phyloP scores from a whole-genome alignment of 2,797 vertebrate species.

The Lacerta viridis region DNA sequence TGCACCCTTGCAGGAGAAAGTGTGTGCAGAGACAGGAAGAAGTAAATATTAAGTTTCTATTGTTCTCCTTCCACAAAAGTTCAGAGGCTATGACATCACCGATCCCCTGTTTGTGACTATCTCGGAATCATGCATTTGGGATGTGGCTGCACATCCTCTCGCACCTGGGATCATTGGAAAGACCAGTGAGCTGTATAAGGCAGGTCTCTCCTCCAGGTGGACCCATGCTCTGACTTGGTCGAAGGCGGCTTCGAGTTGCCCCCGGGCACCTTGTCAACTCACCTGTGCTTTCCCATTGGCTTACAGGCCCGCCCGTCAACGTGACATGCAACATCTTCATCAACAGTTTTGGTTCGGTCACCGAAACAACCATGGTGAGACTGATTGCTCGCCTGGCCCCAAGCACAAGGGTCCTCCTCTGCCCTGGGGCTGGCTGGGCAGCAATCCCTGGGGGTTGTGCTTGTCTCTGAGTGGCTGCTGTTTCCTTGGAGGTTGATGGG shows the following conservation, averaged over 20 bases:
- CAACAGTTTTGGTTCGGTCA: slow-evolving; percentile 96
- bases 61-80: too few species aligned
- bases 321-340: slow-evolving; percentile 98
- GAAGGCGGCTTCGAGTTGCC: neutral
- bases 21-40: too few species aligned
- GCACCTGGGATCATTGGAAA: too few species aligned
- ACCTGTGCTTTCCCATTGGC: slow-evolving; percentile 9
- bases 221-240: too few species aligned
- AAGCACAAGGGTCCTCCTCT: neutral
- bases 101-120: too few species aligned
- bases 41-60: too few species aligned
- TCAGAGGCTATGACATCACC: too few species aligned
- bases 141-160: too few species aligned
- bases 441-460: accelerated
- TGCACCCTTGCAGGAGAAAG: too few species aligned
- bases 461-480: neutral
- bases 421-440: neutral
- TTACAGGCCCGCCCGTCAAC: slow-evolving; percentile 91
- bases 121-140: too few species aligned
- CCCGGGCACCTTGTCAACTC: neutral
- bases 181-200: too few species aligned
- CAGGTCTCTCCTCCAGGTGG: too few species aligned
- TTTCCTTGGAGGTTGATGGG: accelerated
- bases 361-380: slow-evolving; percentile 96
- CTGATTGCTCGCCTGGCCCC: accelerated